Conservation (phyloP, 2,888 invertebrate species). For the Trichogramma evanescens region DNA sequence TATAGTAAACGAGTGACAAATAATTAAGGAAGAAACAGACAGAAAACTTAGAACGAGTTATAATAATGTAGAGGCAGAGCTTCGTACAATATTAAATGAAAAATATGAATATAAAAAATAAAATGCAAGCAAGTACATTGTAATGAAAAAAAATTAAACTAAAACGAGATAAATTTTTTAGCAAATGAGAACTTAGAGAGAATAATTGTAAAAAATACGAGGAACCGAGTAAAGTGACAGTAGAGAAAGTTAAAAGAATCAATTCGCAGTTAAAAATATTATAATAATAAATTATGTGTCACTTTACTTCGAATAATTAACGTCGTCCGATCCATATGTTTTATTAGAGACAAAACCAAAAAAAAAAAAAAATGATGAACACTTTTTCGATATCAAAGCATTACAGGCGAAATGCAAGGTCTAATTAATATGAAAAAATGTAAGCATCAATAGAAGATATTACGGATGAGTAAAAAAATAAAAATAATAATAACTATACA, state of each 20-base stretch:
- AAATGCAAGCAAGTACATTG: constrained; percentile 18
- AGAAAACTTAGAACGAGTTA: constrained; percentile 17
- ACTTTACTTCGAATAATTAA: constrained; percentile 17
- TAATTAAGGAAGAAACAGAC: constrained; percentile 9
- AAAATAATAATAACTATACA: constrained; percentile 4
- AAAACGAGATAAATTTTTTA: constrained; percentile 15
- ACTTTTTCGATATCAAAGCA: no score
- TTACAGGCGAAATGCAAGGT: no score
- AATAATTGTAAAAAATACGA: constrained; percentile 3
- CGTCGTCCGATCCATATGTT: constrained; percentile 26
- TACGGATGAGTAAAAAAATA: constrained; percentile 1
- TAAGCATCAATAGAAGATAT: background rate
- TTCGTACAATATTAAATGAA: constrained; percentile 10
- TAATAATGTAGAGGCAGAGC: constrained; percentile 21
- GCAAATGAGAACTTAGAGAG: constrained; percentile 15
- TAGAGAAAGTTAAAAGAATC: constrained; percentile 16
- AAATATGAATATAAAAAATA: constrained; percentile 13
- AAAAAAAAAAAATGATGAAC: background rate
- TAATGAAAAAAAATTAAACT: constrained; percentile 10
- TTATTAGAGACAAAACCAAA: constrained; percentile 2
- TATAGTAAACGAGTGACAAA: constrained; percentile 16
- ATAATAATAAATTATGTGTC: constrained; percentile 18
- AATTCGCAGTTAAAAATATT: constrained; percentile 15
- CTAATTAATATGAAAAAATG: no score
- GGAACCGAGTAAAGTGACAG: constrained; percentile 12